These are phyloP conservation scores for Heliconius erato DNA, from an alignment of 2,888 invertebrate species.

Conservation along the genomic window DNA sequence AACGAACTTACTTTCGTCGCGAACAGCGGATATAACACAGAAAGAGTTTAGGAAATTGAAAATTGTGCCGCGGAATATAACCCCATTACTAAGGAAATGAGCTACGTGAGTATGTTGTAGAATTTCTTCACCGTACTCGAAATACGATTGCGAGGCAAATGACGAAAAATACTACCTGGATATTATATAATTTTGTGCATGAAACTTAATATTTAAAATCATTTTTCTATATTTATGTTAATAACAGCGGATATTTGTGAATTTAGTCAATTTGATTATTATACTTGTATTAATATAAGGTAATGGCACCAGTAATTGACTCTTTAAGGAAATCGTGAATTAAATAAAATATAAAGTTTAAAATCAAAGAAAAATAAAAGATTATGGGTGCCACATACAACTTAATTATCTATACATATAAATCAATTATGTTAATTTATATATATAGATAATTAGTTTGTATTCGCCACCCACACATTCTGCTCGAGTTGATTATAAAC, in stretches of 20 bases:
- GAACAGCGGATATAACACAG: conserved; percentile 74
- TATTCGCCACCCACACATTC: too few relatives aligned
- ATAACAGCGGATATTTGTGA: too few relatives aligned
- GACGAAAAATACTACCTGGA: conserved; percentile 45
- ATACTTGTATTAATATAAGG: not conserved
- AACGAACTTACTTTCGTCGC: conserved; percentile 62
- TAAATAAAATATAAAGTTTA: too few relatives aligned
- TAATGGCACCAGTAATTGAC: too few relatives aligned
- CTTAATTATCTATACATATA: too few relatives aligned
- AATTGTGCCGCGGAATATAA: conserved; percentile 83
- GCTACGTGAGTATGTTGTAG: conserved; percentile 81
- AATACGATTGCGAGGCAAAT: conserved; percentile 44
- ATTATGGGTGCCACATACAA: too few relatives aligned
- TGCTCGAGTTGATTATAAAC: too few relatives aligned
- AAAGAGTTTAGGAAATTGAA: conserved; percentile 84
- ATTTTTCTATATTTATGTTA: not conserved
- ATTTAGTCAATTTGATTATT: not conserved
- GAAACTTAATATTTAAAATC: not conserved
- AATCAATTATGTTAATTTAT: too few relatives aligned
- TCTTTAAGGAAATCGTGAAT: too few relatives aligned
- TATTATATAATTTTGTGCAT: conserved; percentile 24
- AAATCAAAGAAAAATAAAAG: too few relatives aligned
- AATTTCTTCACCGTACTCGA: conserved; percentile 62
- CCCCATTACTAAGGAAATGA: conserved; percentile 84
- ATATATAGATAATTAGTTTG: too few relatives aligned